A percentile compares a stretch with the other conserved stretches of the same genome.
phyloP scores from a whole-genome alignment of 2,113 vertebrate species.

The Daubentonia madagascariensis region DNA sequence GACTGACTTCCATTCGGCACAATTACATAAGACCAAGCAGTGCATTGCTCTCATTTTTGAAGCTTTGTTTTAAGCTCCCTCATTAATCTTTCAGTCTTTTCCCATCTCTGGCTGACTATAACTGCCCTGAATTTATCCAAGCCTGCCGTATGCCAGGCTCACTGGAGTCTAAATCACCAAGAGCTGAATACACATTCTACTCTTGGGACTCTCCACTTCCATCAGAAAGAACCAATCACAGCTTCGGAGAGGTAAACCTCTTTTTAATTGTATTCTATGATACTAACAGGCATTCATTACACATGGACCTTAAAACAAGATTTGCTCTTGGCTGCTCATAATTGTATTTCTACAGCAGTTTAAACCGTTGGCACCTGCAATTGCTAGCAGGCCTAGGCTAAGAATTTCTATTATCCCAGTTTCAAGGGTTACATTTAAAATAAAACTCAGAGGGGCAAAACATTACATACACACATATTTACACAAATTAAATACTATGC shows the following conservation, averaged over 20 bases:
- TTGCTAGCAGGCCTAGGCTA: constrained; percentile 74
- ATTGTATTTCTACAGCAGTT: constrained; percentile 77
- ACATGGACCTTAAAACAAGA: constrained; percentile 64
- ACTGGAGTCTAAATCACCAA: constrained; percentile 66
- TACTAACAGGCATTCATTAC: constrained; percentile 69
- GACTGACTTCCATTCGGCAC: constrained; percentile 62
- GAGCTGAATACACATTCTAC: constrained; percentile 52
- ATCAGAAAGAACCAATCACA: constrained; percentile 45
- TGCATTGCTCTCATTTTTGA: constrained; percentile 73
- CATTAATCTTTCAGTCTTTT: constrained; percentile 84
- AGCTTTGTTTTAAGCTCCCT: constrained; percentile 81
- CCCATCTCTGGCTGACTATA: constrained; percentile 77
- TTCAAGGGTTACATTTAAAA: constrained; percentile 80
- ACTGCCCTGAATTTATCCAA: constrained; percentile 79
- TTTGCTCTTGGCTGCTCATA: constrained; percentile 78
- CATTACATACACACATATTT: constrained; percentile 78
- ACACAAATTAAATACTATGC: constrained; percentile 78
- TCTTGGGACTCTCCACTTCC: neutral
- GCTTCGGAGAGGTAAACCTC: constrained; percentile 25
- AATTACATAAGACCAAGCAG: constrained; percentile 78
- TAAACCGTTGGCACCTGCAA: constrained; percentile 74
- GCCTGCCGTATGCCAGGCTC: constrained; percentile 67
- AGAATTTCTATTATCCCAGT: constrained; percentile 74
- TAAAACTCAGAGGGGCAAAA: constrained; percentile 78
- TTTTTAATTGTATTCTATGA: constrained; percentile 72